Percentiles rank a stretch among this genome's conserved stretches.
Evolutionary conservation across 2,113 vertebrate genomes (phyloP).

Genomic region (Nothobranchius furzeri): DNA sequence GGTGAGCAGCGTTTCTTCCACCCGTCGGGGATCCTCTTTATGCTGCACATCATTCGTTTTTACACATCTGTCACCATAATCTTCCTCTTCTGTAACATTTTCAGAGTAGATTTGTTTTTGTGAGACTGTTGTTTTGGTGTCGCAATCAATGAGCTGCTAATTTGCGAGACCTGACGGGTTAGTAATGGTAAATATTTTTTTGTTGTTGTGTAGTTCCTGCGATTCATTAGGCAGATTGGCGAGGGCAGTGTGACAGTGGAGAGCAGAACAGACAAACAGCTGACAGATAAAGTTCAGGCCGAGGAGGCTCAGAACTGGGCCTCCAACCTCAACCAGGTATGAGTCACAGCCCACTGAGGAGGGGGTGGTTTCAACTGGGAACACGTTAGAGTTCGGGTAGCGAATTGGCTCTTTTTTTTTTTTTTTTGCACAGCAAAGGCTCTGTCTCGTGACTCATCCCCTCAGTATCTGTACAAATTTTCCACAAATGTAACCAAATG

Average conservation of each 20-base stretch:
- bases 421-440: conserved; percentile 29
- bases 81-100: conserved; percentile 36
- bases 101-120: conserved; percentile 5
- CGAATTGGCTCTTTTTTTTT: conserved; percentile 31
- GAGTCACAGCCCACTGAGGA: conserved; percentile 66
- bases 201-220: conserved; percentile 94
- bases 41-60: conserved; percentile 25
- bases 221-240: conserved; percentile 98
- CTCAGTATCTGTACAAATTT: conserved; percentile 56
- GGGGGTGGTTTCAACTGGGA: conserved; percentile 41
- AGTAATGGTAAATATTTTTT: conserved; percentile 50
- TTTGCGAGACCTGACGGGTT: conserved; percentile 17
- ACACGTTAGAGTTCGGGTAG: conserved; percentile 18
- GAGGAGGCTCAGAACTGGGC: conserved; percentile 96
- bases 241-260: conserved; percentile 90
- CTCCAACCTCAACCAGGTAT: conserved; percentile 97
- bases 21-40: not conserved
- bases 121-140: conserved; percentile 6
- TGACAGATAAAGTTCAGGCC: conserved; percentile 86
- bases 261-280: conserved; percentile 82
- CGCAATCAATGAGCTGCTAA: conserved; percentile 9
- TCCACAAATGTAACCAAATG: conserved; percentile 62
- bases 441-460: conserved; percentile 54
- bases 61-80: conserved; percentile 43
- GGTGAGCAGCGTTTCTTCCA: conserved; percentile 79